Base-by-base conservation (phyloP, 2,113 vertebrate genomes). In the Rhodinocichla rosea region DNA sequence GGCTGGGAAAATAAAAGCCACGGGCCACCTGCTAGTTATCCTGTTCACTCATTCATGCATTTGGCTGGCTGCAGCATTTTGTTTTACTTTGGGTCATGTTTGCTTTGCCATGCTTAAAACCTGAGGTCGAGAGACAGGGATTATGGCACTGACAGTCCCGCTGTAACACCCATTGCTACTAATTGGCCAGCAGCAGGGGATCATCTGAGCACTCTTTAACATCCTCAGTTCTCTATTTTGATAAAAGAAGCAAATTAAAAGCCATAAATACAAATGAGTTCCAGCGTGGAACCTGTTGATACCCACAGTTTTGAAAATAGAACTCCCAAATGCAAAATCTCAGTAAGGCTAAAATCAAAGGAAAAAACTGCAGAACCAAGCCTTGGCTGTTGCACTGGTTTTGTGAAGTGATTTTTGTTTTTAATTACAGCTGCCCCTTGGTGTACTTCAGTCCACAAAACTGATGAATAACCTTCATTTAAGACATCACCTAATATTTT, bases 11-110 rank as follows among this genome's bases (percentile, higher is more conserved):
- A 88, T 47, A 55, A 96, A 96, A 94, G 83, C 85, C 91, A 94
- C 2, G 9, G 95, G 91, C 94, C 95, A 96, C 95, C 97, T 97
- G 94, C 95, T 94, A 90, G 94, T 97, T 95, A 95, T 52, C 87
- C 65, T 95, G 91, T 87, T 95, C 91, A 87, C 76, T 96, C 95
- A 96, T 67, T 97, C 95, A 95, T 95, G 91, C 85, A 67, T 92
- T 95, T 92, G 91, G 84, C 89, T 82, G 85, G 85, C 77, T 84
- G 77, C 63, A 86, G 89, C 32, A 69, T 90, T 96, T 96, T 92
- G 49, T 93, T 94, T 92, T 95, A 90, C 79, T 90, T 85, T 55
- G 77, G 83, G 92, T 95, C 94, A 64, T 87, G 88, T 97, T 96
- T 95, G 85, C 92, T 92, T 96, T 97, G 84, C 75, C 60, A 13